phyloP scores from a whole-genome alignment of 2,888 invertebrate species.

The Alviniconcha strummeri region DNA sequence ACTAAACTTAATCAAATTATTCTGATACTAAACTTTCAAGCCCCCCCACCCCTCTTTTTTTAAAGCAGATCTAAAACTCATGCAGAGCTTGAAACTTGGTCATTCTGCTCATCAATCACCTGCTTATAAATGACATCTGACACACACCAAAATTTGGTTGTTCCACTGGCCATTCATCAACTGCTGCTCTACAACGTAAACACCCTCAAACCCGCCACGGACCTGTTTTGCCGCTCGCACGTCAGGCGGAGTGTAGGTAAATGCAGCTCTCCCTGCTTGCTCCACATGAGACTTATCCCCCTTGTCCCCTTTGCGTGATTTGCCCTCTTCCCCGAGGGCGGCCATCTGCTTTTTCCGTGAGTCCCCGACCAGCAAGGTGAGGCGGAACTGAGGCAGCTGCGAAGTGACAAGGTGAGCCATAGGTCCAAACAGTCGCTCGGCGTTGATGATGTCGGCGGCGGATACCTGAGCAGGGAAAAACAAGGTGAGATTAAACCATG shows the following conservation, averaged over 20 bases:
- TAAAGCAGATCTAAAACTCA: no score
- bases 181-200: no score
- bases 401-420: slow-evolving; percentile 59
- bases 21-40: no score
- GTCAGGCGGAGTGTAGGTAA: slow-evolving; percentile 53
- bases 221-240: slow-evolving; percentile 35
- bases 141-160: no score
- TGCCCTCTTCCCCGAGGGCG: slow-evolving; percentile 62
- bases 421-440: slow-evolving; percentile 70
- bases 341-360: slow-evolving; percentile 65
- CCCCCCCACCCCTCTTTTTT: no score
- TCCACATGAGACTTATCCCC: slow-evolving; percentile 63
- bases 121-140: no score
- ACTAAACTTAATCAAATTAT: no score
- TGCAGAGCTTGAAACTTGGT: no score
- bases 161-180: no score
- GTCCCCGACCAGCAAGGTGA: slow-evolving; percentile 65
- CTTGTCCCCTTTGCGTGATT: slow-evolving; percentile 55
- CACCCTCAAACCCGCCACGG: no score
- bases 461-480: slow-evolving; percentile 57
- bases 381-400: slow-evolving; percentile 58
- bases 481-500: no score
- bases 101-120: no score
- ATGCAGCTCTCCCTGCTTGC: slow-evolving; percentile 66
- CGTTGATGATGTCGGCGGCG: slow-evolving; percentile 67